phyloP scores from a whole-genome alignment of 2,113 vertebrate genomes.

The Trichechus manatus region DNA sequence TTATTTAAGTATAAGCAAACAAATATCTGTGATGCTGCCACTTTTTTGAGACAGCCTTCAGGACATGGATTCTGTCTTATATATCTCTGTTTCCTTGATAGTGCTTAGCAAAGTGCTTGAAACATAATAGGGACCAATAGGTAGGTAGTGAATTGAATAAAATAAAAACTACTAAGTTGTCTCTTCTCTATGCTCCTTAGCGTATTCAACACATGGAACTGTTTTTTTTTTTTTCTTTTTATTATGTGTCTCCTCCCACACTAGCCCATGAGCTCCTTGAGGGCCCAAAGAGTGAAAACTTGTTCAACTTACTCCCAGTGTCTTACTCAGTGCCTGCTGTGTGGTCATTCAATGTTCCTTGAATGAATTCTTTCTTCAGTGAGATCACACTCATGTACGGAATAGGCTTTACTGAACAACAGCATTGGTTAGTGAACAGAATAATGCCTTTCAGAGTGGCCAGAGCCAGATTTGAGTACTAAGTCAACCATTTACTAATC shows the following conservation, averaged over 20 bases:
- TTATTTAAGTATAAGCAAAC: slow-evolving; percentile 7
- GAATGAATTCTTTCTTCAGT: neutral
- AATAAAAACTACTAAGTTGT: neutral
- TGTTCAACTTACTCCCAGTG: neutral
- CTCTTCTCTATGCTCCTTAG: neutral
- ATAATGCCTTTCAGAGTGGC: neutral
- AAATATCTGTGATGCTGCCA: neutral
- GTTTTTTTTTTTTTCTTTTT: neutral
- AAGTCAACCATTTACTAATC: neutral
- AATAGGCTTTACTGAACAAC: neutral
- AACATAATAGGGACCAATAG: neutral
- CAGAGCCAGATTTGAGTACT: neutral
- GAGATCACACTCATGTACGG: neutral
- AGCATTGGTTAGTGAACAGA: neutral
- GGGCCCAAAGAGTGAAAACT: neutral
- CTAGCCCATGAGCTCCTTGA: neutral
- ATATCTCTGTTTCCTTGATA: neutral
- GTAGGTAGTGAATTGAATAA: neutral
- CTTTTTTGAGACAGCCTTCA: neutral
- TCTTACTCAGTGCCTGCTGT: neutral
- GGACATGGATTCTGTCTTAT: neutral
- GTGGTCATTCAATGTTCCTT: neutral
- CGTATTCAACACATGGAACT: neutral
- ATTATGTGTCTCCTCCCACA: neutral
- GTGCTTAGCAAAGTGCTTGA: neutral